Base-by-base conservation (phyloP, 2,888 invertebrate genomes). In the Cetonia aurata region DNA sequence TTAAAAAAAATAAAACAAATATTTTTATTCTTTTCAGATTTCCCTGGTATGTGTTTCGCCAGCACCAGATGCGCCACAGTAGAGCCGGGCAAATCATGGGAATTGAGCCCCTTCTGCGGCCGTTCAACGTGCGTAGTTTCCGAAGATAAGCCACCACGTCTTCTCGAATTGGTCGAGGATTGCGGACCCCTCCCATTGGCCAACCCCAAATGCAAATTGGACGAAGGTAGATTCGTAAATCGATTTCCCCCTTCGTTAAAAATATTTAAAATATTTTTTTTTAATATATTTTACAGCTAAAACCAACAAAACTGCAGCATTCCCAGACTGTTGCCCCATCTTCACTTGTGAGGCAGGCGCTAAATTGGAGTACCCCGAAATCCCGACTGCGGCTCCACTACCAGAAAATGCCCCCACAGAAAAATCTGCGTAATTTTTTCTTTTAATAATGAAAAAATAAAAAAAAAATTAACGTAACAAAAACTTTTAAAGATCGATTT, bases 11-110 rank as follows among this genome's bases (percentile, higher is more conserved):
- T 10, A 9, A 17, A 6, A 50, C 2, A 19, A 50, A 9, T 50
- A 37, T 4, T 37, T 37, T 8, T 37, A 6, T 37, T 37, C 1
- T 25, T 85, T 85, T 0, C 83, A 91, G 96, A 96, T 85, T 96
- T 96, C 88, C 96, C 96, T 57, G 94, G 94, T 46, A 90, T 93
- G 89, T 96, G 96, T 82, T 96, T 96, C 86, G 96, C 96, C 0
- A 95, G 95, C 6, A 96, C 96, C 69, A 90, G 91, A 70, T 96
- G 96, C 84, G 93, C 94, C 48, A 96, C 95, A 12, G 92, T 95
- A 66, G 94, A 95, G 82, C 93, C 94, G 1, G 92, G 92, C 73
- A 91, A 94, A 85, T 87, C 91, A 71, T 96, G 96, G 96, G 95
- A 95, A 68, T 85, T 96, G 78, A 87, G 92, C 1, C 96, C 96